Percentiles rank a stretch among this genome's conserved stretches.
These are phyloP conservation scores for Steatornis caripensis DNA, from an alignment of 2,113 vertebrate species.

Conservation along the genomic window DNA sequence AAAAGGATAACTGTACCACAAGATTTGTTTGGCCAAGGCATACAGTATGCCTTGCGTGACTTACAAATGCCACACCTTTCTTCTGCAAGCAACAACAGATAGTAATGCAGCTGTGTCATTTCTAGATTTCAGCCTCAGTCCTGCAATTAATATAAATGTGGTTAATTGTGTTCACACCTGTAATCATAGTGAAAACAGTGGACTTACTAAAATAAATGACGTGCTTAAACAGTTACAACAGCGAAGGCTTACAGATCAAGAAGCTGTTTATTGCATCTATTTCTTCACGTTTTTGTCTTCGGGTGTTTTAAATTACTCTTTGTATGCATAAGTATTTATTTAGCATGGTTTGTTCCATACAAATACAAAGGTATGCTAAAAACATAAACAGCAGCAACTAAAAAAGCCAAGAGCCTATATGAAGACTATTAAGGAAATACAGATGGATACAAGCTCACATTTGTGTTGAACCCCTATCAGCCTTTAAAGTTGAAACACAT, in stretches of 20 bases:
- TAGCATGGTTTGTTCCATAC: not conserved
- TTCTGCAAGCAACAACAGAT: not conserved
- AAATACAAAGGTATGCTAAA: not conserved
- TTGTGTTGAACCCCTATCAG: not conserved
- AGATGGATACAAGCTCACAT: not conserved
- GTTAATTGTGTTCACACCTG: not conserved
- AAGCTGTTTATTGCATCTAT: not conserved
- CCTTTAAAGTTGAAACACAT: not conserved
- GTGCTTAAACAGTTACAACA: not conserved
- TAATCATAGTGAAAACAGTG: not conserved
- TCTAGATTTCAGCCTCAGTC: not conserved
- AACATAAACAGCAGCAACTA: not conserved
- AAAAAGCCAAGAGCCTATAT: not conserved
- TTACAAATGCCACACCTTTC: not conserved
- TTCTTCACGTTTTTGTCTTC: not conserved
- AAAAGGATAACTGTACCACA: not conserved
- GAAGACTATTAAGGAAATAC: not conserved
- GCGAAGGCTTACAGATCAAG: not conserved
- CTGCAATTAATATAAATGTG: not conserved
- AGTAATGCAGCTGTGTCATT: not conserved
- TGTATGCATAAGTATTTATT: not conserved
- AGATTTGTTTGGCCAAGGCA: not conserved
- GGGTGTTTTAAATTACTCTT: not conserved
- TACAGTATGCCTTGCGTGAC: not conserved
- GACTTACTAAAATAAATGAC: not conserved